Conservation (phyloP, 2,797 vertebrate species). For the Coregonus suidteri region DNA sequence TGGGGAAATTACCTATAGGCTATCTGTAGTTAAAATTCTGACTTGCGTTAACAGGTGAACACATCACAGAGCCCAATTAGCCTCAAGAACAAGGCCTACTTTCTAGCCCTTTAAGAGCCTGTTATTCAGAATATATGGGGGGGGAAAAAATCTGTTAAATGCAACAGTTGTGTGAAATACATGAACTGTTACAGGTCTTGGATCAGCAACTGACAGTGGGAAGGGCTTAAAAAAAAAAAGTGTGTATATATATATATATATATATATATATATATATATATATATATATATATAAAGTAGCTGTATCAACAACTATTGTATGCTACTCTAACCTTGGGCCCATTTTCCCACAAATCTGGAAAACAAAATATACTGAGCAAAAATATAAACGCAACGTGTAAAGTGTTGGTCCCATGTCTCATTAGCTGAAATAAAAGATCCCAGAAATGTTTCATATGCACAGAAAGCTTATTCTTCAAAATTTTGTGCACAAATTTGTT, state of each 20-base stretch:
- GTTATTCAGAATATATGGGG: not conserved
- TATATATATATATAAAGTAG: constrained; percentile 49
- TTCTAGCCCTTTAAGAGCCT: not conserved
- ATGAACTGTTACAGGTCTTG: not conserved
- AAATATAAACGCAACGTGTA: too few relatives aligned
- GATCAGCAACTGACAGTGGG: not conserved
- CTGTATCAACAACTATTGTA: constrained; percentile 69
- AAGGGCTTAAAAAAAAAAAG: not conserved
- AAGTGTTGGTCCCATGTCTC: too few relatives aligned
- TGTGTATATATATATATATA: too few relatives aligned
- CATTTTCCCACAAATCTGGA: constrained; percentile 76
- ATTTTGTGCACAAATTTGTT: too few relatives aligned
- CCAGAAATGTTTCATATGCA: too few relatives aligned
- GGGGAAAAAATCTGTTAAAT: not conserved
- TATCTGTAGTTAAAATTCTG: not conserved
- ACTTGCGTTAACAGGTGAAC: not conserved
- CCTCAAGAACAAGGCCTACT: not conserved
- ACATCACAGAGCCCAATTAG: not conserved
- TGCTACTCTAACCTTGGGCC: constrained; percentile 61
- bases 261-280: too few relatives aligned
- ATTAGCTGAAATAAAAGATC: too few relatives aligned
- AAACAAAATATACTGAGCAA: constrained; percentile 47
- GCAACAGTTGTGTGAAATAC: not conserved
- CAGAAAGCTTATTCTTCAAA: too few relatives aligned
- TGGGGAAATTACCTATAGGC: not conserved